Evolutionary conservation across 2,797 vertebrate species (phyloP).

Genomic region (Mycteria americana): DNA sequence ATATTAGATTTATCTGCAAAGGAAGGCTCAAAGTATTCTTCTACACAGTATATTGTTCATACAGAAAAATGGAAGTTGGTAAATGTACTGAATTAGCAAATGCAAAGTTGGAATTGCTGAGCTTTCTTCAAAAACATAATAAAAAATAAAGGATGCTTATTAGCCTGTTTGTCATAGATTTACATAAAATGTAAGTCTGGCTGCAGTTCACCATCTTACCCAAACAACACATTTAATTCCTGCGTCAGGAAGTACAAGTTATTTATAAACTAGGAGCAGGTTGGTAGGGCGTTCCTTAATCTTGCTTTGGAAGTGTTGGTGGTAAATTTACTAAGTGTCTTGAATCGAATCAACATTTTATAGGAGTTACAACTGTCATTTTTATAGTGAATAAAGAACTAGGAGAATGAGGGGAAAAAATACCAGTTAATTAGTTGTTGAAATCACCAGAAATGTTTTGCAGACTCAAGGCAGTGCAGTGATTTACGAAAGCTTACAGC

Average conservation of each 20-base stretch:
- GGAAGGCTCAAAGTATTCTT: neutral
- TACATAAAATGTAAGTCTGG: neutral
- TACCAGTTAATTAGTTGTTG: neutral
- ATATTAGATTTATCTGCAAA: neutral
- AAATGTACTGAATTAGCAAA: neutral
- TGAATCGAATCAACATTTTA: slow-evolving; percentile 75
- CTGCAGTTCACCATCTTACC: neutral
- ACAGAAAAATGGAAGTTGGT: neutral
- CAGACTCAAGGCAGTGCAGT: neutral
- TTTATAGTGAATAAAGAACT: slow-evolving; percentile 14
- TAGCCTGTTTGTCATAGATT: neutral
- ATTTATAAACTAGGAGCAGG: slow-evolving; percentile 77
- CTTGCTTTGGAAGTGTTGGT: slow-evolving; percentile 79
- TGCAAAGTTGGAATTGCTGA: neutral
- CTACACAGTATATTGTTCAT: neutral
- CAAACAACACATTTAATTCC: neutral
- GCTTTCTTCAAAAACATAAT: neutral
- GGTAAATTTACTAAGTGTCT: slow-evolving; percentile 79
- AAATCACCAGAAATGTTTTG: neutral
- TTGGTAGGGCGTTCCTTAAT: slow-evolving; percentile 76
- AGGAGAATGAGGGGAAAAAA: neutral
- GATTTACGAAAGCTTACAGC: neutral
- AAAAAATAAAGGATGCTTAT: neutral
- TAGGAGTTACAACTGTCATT: slow-evolving; percentile 73
- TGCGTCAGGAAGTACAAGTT: neutral